Evolutionary conservation across 1,140 invertebrate genomes (phyloP).

Genomic region (Aphidius ervi): DNA sequence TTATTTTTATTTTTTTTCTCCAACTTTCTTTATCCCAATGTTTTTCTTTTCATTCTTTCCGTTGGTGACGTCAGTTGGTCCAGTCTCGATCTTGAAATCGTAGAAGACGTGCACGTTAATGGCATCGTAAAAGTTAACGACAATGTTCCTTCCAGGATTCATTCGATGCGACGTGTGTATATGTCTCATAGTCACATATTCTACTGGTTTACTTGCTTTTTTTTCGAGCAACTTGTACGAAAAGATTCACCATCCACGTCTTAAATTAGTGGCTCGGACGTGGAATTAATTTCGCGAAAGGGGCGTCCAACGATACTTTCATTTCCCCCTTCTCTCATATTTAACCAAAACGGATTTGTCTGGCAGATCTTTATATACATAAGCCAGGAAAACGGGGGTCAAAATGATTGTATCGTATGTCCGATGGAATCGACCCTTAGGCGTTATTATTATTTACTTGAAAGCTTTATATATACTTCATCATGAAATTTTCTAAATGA

Average conservation of each 20-base stretch:
- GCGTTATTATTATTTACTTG: conserved; percentile 4
- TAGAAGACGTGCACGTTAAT: conserved; percentile 50
- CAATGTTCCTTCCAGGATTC: conserved; percentile 49
- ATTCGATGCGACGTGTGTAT: conserved; percentile 21
- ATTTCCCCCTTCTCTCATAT: background rate
- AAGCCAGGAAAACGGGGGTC: conserved; percentile 20
- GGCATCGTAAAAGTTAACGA: conserved; percentile 54
- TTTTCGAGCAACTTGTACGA: conserved; percentile 16
- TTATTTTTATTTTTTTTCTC: background rate
- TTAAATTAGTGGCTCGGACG: conserved; percentile 48
- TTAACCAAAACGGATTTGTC: conserved; percentile 23
- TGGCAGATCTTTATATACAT: conserved; percentile 15
- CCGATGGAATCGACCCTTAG: conserved; percentile 15
- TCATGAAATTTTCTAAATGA: too few species aligned
- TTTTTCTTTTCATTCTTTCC: conserved; percentile 26
- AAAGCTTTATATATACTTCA: too few species aligned
- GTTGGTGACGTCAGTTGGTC: conserved; percentile 44
- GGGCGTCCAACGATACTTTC: conserved; percentile 21
- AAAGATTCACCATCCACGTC: conserved; percentile 27
- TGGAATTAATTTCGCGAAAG: conserved; percentile 43
- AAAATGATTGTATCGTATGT: conserved; percentile 24
- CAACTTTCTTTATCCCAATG: background rate
- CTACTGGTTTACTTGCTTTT: conserved; percentile 8
- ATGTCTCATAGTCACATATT: conserved; percentile 23
- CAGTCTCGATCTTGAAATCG: conserved; percentile 36